A percentile compares a stretch with the other conserved stretches of the same genome.
Conservation (phyloP, 2,888 invertebrate species). For the Apamea epomidion region DNA sequence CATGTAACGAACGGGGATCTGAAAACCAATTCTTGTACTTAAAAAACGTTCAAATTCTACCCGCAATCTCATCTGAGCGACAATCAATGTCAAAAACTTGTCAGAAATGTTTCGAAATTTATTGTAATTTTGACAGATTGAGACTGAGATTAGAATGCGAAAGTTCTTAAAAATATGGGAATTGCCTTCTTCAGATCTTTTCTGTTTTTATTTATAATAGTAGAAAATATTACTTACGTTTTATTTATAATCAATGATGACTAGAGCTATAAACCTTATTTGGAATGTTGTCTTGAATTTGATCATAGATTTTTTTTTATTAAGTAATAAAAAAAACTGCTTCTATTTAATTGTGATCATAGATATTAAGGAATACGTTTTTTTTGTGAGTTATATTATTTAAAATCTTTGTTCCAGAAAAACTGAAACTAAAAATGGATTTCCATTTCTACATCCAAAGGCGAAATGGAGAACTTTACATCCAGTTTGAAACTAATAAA, state of each 20-base stretch:
- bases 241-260: not conserved
- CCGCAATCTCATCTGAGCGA: too few species aligned
- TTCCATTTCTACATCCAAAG: slow-evolving; percentile 61
- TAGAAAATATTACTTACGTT: not conserved
- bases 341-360: not conserved
- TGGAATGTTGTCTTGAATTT: not conserved
- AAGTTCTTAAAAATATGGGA: too few species aligned
- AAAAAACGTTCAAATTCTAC: too few species aligned
- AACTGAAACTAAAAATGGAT: slow-evolving; percentile 65
- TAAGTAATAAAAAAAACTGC: too few species aligned
- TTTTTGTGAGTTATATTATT: not conserved
- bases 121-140: too few species aligned
- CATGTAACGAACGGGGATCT: not conserved
- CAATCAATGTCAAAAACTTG: too few species aligned
- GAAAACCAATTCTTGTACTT: too few species aligned
- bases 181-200: not conserved
- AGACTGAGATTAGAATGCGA: too few species aligned
- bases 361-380: not conserved
- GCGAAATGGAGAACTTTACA: slow-evolving; percentile 68
- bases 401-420: slow-evolving; percentile 67
- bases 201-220: not conserved
- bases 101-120: too few species aligned
- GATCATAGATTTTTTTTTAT: not conserved
- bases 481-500: slow-evolving; percentile 59
- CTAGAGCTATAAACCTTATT: too few species aligned